Percentiles rank a stretch among this genome's conserved stretches.
These are phyloP conservation scores for Folsomia manolachei DNA, from an alignment of 2,888 invertebrate species.

Conservation along the genomic window DNA sequence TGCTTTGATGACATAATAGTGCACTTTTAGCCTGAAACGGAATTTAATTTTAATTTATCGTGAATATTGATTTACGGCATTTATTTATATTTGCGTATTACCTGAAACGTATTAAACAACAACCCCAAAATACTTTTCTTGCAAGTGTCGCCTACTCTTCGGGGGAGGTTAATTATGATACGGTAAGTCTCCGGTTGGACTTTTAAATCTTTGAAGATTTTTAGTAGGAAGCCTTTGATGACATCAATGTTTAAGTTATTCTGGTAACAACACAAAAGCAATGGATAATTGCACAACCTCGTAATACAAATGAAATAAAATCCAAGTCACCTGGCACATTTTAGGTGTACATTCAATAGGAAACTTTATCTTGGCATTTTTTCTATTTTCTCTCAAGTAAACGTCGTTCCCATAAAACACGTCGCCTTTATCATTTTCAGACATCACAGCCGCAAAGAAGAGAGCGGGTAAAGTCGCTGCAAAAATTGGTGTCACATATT, in stretches of 20 bases:
- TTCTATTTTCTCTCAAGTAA: conserved; percentile 53
- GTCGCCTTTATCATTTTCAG: conserved; percentile 54
- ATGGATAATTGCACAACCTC: background rate
- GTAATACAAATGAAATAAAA: background rate
- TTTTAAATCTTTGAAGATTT: conserved; percentile 58
- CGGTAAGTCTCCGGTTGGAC: conserved; percentile 57
- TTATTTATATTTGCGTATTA: conserved; percentile 20
- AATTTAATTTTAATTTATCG: too few relatives aligned
- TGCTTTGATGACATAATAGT: conserved; percentile 56
- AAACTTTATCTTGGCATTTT: conserved; percentile 48
- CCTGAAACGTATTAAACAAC: conserved; percentile 55
- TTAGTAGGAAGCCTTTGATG: conserved; percentile 56
- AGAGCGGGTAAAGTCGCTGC: conserved; percentile 59
- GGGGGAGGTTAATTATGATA: conserved; percentile 56
- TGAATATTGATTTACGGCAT: background rate
- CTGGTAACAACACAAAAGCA: conserved; percentile 49
- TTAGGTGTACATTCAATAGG: conserved; percentile 50
- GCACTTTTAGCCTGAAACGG: conserved; percentile 43
- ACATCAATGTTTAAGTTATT: conserved; percentile 56
- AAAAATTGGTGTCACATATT: conserved; percentile 11
- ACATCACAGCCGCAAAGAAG: conserved; percentile 60
- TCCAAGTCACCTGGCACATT: conserved; percentile 46
- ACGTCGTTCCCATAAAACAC: conserved; percentile 56
- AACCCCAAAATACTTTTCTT: conserved; percentile 55
- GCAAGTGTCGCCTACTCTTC: conserved; percentile 54